Evolutionary conservation across 2,888 invertebrate genomes (phyloP), one percentile per base, ranked within the genome.

Genomic region (Drosophila cognata): DNA sequence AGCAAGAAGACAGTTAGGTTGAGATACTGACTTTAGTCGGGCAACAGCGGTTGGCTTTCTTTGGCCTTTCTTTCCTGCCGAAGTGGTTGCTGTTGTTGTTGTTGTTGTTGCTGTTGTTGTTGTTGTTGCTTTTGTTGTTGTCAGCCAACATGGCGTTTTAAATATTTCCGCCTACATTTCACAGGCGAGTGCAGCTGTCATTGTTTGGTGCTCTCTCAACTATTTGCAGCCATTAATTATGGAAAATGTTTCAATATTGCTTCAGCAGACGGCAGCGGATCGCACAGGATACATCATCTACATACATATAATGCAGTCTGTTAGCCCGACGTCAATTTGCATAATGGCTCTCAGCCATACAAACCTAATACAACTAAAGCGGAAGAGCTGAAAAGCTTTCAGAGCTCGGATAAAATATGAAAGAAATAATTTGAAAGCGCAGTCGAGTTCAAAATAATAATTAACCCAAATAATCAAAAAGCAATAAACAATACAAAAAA

Each of bases 191-290:
- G 74, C 79, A 68, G 61, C 70, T 72, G 84, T 79, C 87, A 84
- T 85, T 89, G 89, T 88, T 85, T 63, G 38, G 33, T 52, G 29
- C 68, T 69, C 63, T 60, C 68, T 70, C 63, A 72, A 79, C 79
- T 86, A 86, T 89, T 84, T 81, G 66, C 71, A 69, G 75, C 58
- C 84, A 89, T 85, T 89, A 87, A 85, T 85, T 84, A 85, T 75
- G 85, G 60, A 79, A 79, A 87, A 79, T 77, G 71, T 87, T 84
- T 85, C 74, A 84, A 76, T 82, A 81, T 82, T 64, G 68, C 79
- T 65, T 56, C 67, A 66, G 72, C 58, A 31, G 43, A 43, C 41
- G 55, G 46, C 57, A 67, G 53, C 60, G 16, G 25, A 70, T 56
- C 21, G 28, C 46, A 13, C 63, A 69, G 77, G 64, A 74, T 77